Conservation (phyloP, 1,140 invertebrate species). For the Paracyclopina nana region DNA sequence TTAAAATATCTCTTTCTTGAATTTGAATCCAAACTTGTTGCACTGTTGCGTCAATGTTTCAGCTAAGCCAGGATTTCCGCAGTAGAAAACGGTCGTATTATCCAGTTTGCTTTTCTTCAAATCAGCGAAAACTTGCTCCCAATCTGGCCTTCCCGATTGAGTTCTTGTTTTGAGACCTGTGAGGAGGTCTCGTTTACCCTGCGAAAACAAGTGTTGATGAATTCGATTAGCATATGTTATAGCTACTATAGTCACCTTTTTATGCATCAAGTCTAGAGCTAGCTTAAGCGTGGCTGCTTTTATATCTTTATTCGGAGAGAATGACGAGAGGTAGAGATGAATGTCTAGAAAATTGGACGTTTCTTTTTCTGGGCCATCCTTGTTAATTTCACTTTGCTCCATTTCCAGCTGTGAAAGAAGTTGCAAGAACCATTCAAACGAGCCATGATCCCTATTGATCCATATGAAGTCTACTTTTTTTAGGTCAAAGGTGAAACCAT, state of each 20-base stretch:
- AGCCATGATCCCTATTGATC: slow-evolving; percentile 86
- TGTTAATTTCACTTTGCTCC: slow-evolving; percentile 58
- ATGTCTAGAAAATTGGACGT: slow-evolving; percentile 55
- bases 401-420: slow-evolving; percentile 74
- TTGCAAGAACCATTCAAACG: slow-evolving; percentile 93
- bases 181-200: slow-evolving; percentile 43
- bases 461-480: slow-evolving; percentile 86
- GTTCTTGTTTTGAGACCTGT: slow-evolving; percentile 77
- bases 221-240: not conserved
- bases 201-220: not conserved
- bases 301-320: slow-evolving; percentile 70
- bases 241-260: slow-evolving; percentile 39
- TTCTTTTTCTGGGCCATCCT: slow-evolving; percentile 23
- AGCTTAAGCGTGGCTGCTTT: slow-evolving; percentile 74
- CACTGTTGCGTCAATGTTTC: slow-evolving; percentile 20
- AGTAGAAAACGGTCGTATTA: slow-evolving; percentile 29
- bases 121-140: slow-evolving; percentile 41
- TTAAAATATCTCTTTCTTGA: slow-evolving; percentile 24
- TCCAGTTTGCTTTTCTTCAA: slow-evolving; percentile 21
- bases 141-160: slow-evolving; percentile 77
- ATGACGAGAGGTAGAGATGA: slow-evolving; percentile 92
- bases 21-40: slow-evolving; percentile 22
- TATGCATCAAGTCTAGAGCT: slow-evolving; percentile 66
- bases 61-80: slow-evolving; percentile 25
- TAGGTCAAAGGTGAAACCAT: slow-evolving; percentile 54